Evolutionary conservation across 2,113 vertebrate species (phyloP), one percentile per base, ranked within the genome.

Genomic region (Mesembrinibis cayennensis): DNA sequence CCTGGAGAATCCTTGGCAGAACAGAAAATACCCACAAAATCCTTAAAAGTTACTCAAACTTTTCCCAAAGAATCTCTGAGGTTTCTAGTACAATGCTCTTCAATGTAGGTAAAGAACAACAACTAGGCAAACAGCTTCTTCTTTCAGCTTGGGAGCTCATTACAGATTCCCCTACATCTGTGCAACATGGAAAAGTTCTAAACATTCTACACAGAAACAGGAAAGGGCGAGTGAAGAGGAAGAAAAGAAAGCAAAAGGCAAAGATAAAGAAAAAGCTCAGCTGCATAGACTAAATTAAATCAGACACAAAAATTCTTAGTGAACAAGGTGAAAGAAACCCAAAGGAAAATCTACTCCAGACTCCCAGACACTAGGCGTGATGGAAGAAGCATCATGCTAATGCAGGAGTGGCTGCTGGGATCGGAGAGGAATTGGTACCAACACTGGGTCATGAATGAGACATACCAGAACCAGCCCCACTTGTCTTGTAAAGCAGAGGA

Each of bases 231-330:
- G 61, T 1, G 44, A 69, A 85, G 87, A 93, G 77, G 79, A 92
- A 44, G 55, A 32, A 52, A 67, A 38, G 80, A 50, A 53, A 34
- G 42, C 22, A 85, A 63, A 66, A 95, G 63, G 59, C 74, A 20
- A 52, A 40, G 66, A 56, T n/a, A 5, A 82, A 76, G 59, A 14
- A 63, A 44, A 63, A 91, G 76, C 95, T 94, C 95, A 91, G 90
- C 91, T 93, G 96, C 86, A 62, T 36, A n/a, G 74, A 72, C 92
- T 52, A 96, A 94, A 97, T 97, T 84, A 95, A 95, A 97, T 89
- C 74, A 80, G 88, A 36, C 63, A 74, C 58, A 71, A 62, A 79
- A 71, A 38, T 36, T 58, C 63, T 59, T 32, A 59, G 69, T 40
- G 93, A 94, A 71, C 49, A 52, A 93, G 87, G 58, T 18, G 34